Evolutionary conservation across 2,888 invertebrate genomes (phyloP).

Genomic region (Aspidapion aeneum): DNA sequence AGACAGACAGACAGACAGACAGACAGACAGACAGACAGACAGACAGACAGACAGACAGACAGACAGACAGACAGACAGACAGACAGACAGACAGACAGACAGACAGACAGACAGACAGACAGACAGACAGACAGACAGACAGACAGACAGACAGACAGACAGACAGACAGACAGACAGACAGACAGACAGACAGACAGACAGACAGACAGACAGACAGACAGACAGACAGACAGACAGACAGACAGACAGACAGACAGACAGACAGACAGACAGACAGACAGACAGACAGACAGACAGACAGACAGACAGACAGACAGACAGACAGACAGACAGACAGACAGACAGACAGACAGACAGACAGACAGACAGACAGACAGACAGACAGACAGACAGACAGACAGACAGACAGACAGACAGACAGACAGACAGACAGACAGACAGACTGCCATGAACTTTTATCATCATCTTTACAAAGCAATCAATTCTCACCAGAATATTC

Average conservation of each 20-base stretch:
- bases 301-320: conserved; percentile 13
- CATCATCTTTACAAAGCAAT: no score
- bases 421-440: no score
- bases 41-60: no score
- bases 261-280: conserved; percentile 14
- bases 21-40: no score
- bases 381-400: conserved; percentile 15
- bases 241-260: conserved; percentile 14
- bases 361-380: conserved; percentile 13
- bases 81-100: no score
- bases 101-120: no score
- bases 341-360: conserved; percentile 12
- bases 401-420: conserved; percentile 14
- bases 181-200: conserved; percentile 14
- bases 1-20: no score
- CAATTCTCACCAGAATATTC: no score
- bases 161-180: conserved; percentile 14
- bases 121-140: no score
- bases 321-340: conserved; percentile 14
- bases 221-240: conserved; percentile 15
- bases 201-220: conserved; percentile 13
- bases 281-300: conserved; percentile 14
- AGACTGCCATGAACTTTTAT: no score
- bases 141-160: no score
- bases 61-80: no score